These are phyloP conservation scores for Tyto alba DNA, from an alignment of 2,113 vertebrate species.

Conservation along the genomic window DNA sequence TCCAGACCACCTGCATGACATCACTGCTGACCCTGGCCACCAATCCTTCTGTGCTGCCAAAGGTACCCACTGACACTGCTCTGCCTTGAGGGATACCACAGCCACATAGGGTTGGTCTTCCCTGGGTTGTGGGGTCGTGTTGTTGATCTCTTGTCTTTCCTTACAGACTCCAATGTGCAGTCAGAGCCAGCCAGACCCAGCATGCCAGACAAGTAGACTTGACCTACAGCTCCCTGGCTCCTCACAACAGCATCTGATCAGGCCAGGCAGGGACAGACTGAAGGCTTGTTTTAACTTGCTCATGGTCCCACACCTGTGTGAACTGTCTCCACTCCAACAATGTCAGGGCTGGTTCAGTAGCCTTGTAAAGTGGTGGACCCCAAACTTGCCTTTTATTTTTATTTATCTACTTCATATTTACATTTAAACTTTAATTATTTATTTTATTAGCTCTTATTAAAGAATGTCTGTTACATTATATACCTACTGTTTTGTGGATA, in stretches of 20 bases:
- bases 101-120: background rate
- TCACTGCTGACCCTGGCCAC: background rate
- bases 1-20: accelerated
- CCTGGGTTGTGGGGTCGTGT: background rate
- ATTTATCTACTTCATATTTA: background rate
- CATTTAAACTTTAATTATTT: background rate
- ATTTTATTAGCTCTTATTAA: background rate
- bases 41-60: background rate
- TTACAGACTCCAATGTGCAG: background rate
- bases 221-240: background rate
- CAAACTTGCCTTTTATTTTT: background rate
- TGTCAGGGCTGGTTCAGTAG: background rate
- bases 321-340: background rate
- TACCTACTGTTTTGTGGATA: background rate
- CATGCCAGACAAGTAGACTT: background rate
- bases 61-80: background rate
- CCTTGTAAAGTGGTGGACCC: background rate
- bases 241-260: background rate
- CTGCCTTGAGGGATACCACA: background rate
- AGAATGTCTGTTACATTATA: background rate
- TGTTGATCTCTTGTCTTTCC: background rate
- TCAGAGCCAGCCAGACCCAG: background rate
- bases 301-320: background rate
- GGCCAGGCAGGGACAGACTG: background rate
- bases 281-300: background rate